Evolutionary conservation across 2,888 invertebrate species (phyloP), one percentile per base, ranked within the genome.

Genomic region (Drepanosiphum platanoidis): DNA sequence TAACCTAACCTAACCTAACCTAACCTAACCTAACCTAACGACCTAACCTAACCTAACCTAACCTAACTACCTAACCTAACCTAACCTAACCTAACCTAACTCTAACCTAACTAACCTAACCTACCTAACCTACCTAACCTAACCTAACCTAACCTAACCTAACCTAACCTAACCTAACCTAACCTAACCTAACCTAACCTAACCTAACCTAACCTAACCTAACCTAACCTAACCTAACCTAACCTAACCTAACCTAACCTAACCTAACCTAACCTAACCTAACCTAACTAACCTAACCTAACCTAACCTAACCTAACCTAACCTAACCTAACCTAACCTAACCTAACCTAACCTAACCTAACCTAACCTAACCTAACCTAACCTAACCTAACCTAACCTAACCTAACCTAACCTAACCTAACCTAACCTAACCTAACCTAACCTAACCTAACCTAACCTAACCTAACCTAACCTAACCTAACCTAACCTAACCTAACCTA

Each of bases 351-450:
- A 86, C 86, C 86, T 61, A 58, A 83, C 75, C 86, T 77, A 86
- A 81, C 86, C 86, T 80, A 52, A 86, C 86, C 86, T 86, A 39
- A 39, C 4, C 4, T 3, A 86, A 86, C 86, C 86, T 86, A 86
- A 86, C 79, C 70, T 86, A 82, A 39, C 86, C 86, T 80, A 68
- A 80, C 68, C 70, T 86, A 68, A 80, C 36, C 86, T 79, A 68
- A 39, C 68, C 79, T 46, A 68, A 66, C 86, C 79, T 70, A 68
- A 66, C 77, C 86, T 70, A 68, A 39, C 68, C 64, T 70, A 70
- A 79, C 77, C 86, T 70, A 79, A 32, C 87, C 87, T 86, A 87
- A 87, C 87, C 87, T 87, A 87, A 87, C 87, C 87, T 86, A 39
- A 39, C 46, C 15, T 52, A 52, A 52, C 11, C 18, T 15, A 52